Evolutionary conservation across 2,113 vertebrate genomes (phyloP), one percentile per base, ranked within the genome.

Genomic region (Raja brachyura): DNA sequence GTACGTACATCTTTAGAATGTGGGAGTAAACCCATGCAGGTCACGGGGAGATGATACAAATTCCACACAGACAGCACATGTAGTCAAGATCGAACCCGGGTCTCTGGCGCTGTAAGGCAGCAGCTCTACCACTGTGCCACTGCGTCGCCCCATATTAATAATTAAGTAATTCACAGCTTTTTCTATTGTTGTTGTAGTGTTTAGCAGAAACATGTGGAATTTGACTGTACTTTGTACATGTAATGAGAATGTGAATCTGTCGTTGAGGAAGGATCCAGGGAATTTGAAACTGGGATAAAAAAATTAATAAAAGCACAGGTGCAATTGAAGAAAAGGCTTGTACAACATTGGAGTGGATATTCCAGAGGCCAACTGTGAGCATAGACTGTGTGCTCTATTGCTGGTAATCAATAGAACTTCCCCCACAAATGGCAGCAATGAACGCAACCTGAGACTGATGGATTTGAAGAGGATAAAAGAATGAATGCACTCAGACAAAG

Each of bases 401-500:
- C 25, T 22, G 31, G 9, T 20, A 14, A 92, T 92, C 90, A 73
- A 92, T 92, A 92, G 2, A 31, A 33, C 31, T 92, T 33, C 31
- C 2, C 66, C 54, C 90, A 28, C 4, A 39, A 54, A 22, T 28
- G 31, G 4, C 73, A 39, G 68, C 90, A 92, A 92, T 48, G 39
- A 33, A 92, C 11, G 39, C 66, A 92, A 73, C 68, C 22, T 54
- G 28, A 73, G 68, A 73, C 39, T 48, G 28, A 54, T 63, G 68
- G 88, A 90, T 92, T 14, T 54, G 68, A 68, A 68, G 6, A 92
- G 59, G 33, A 92, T 73, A 74, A 73, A 92, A 68, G 90, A 48
- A 25, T 73, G 90, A 73, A 92, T 25, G 66, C 66, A 92, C 6
- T 92, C 90, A 54, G 22, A 92, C 63, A 73, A 92, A 92, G 33